Evolutionary conservation across 2,888 invertebrate species (phyloP), one percentile per base, ranked within the genome.

Genomic region (Rotaria macrura): DNA sequence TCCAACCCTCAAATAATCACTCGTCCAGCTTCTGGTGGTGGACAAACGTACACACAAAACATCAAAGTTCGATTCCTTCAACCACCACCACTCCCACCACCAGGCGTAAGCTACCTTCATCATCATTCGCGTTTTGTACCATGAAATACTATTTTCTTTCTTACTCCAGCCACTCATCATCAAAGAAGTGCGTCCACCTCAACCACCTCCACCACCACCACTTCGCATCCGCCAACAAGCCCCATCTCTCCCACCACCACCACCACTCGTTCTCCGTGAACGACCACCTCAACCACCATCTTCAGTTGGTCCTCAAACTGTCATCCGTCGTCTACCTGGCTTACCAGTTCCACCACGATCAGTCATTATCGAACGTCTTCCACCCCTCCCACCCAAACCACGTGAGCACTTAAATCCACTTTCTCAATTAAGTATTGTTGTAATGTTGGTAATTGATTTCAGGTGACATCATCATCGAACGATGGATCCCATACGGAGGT

Each of bases 331-430:
- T 43, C n/a, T 79, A 5, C 10, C 43, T 43, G 79, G 43, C 12
- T 25, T 79, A 25, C 79, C 79, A 40, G 79, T 79, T n/a, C 79
- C 79, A 79, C 79, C 79, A 79, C 79, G 79, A 79, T 79, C 79
- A 3, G 79, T 79, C 43, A 34, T 79, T n/a, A 79, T 43, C 34
- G 79, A 79, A 79, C 79, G 79, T 43, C 43, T 79, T n/a, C 79
- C 79, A 43, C 25, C 79, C 9, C 43, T n/a, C 34, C 79, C 79
- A 43, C 79, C 79, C 34, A 23, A 25, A 79, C 79, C 79, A 43
- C 79, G 79, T 79, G 7, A 23, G 79, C 43, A 43, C 2, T 79
- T 43, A 9, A 12, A 7, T 79, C 40, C 4, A 0, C n/a, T n/a
- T n/a, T n/a, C 43, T 20, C 14, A 43, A 12, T 25, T 2, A 43